These are phyloP conservation scores for Episyrphus balteatus DNA, from an alignment of 1,140 invertebrate species.

Conservation along the genomic window DNA sequence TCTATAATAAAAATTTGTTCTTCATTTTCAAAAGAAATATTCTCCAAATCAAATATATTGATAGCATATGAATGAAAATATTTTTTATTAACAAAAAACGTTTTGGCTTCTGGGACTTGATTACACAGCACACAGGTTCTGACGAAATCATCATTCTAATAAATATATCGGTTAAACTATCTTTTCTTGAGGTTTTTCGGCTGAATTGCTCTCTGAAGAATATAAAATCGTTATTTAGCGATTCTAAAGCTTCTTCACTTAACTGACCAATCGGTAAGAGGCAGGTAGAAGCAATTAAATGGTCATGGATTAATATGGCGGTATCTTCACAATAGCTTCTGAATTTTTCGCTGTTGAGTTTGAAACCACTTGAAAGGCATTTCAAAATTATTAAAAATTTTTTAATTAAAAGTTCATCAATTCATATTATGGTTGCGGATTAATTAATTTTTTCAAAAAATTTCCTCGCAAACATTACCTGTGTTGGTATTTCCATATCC, in stretches of 20 bases:
- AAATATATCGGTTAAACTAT: slow-evolving; percentile 22
- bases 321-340: no score
- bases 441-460: slow-evolving; percentile 3
- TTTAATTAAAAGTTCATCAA: no score
- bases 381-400: no score
- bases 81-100: no score
- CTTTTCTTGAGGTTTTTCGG: slow-evolving; percentile 16
- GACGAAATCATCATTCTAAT: slow-evolving; percentile 15
- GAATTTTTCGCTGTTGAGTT: no score
- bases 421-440: no score
- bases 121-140: slow-evolving; percentile 12
- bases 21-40: no score
- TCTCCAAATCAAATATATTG: no score
- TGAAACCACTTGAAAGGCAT: no score
- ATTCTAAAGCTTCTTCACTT: slow-evolving; percentile 27
- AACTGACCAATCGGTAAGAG: slow-evolving; percentile 27
- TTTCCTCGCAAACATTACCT: not conserved
- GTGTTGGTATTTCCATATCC: not conserved
- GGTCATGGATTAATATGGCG: slow-evolving; percentile 10
- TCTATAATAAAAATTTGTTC: no score
- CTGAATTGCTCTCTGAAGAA: slow-evolving; percentile 14
- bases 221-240: slow-evolving; percentile 24
- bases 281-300: slow-evolving; percentile 17
- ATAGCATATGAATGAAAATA: no score
- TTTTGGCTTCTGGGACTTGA: not conserved